A percentile compares a stretch with the other conserved stretches of the same genome.
phyloP scores from a whole-genome alignment of 2,797 vertebrate species.

The Danio kyathit region DNA sequence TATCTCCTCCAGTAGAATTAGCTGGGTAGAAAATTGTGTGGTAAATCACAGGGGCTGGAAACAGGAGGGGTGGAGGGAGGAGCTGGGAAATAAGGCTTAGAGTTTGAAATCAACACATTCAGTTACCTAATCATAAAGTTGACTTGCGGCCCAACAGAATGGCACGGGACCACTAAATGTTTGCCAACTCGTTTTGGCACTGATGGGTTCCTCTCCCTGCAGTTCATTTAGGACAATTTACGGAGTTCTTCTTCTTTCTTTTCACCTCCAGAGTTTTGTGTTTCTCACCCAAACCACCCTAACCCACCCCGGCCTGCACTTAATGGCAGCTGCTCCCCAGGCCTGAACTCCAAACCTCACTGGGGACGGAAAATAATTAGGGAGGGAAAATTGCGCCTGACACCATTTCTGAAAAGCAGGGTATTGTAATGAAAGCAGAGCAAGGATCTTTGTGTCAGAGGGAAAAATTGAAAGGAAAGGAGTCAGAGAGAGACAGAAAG shows the following conservation, averaged over 20 bases:
- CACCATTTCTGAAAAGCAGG: constrained; percentile 87
- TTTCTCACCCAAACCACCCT: constrained; percentile 52
- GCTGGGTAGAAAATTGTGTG: constrained; percentile 91
- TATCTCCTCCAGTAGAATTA: constrained; percentile 95
- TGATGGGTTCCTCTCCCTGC: constrained; percentile 4
- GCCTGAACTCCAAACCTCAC: constrained; percentile 81
- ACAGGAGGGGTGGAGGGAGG: constrained; percentile 39
- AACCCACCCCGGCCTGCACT: constrained; percentile 63
- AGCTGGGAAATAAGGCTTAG: constrained; percentile 21
- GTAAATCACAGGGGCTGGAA: constrained; percentile 83
- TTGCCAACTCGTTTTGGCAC: constrained; percentile 35
- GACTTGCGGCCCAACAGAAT: constrained; percentile 23
- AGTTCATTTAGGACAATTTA: constrained; percentile 51
- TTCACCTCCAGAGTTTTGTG: constrained; percentile 24
- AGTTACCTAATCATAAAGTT: constrained; percentile 37
- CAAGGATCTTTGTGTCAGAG: constrained; percentile 80
- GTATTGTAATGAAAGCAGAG: constrained; percentile 86
- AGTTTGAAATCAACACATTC: constrained; percentile 18
- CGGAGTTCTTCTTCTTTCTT: constrained; percentile 26
- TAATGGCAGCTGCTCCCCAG: constrained; percentile 71
- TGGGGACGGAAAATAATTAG: constrained; percentile 85
- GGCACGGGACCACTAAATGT: constrained; percentile 1
- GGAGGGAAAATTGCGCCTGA: constrained; percentile 85
- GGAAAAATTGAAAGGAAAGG: constrained; percentile 51
- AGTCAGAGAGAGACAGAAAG: constrained; percentile 19